Conservation (phyloP, 1,140 invertebrate genomes). For the Dendrolimus punctatus region DNA sequence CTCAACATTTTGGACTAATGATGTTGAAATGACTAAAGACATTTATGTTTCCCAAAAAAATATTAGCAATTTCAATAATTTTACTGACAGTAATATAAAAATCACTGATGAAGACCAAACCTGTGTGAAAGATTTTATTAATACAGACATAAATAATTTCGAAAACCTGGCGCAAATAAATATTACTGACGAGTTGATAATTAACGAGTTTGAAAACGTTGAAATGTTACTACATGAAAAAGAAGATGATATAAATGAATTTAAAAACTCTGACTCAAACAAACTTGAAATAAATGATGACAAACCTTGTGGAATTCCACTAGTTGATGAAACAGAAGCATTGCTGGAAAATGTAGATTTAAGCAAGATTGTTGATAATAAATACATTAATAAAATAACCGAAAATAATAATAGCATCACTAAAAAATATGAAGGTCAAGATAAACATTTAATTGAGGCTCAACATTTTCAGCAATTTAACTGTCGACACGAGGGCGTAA, state of each 20-base stretch:
- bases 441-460: too few species aligned
- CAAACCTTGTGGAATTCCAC: too few species aligned
- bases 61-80: too few species aligned
- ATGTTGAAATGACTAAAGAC: neutral
- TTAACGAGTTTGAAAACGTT: constrained; percentile 36
- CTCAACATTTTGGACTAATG: neutral
- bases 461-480: too few species aligned
- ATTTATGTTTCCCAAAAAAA: too few species aligned
- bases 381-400: neutral
- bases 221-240: constrained; percentile 16
- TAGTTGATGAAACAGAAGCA: constrained; percentile 11
- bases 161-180: constrained; percentile 9
- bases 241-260: constrained; percentile 9
- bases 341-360: constrained; percentile 23
- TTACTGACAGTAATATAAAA: neutral
- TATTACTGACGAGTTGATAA: constrained; percentile 18
- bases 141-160: constrained; percentile 6
- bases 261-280: constrained; percentile 37
- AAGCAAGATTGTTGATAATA: constrained; percentile 20
- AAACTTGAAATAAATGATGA: constrained; percentile 29
- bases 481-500: too few species aligned
- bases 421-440: too few species aligned
- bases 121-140: neutral
- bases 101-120: neutral
- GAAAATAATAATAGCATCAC: neutral